Conservation (phyloP, 2,888 invertebrate genomes). For the Criorhina ranunculi region DNA sequence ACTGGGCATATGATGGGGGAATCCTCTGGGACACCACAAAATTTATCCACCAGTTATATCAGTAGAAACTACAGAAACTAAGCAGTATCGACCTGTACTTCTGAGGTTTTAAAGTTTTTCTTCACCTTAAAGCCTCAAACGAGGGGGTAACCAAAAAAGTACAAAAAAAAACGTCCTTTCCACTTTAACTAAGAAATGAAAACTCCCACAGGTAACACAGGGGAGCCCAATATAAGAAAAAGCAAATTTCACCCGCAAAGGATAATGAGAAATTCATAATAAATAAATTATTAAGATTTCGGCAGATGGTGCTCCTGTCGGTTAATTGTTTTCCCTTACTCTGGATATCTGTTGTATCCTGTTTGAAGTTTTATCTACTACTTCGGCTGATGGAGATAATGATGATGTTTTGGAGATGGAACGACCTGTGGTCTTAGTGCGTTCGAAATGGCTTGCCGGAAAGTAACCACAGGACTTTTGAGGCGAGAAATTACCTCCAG, state of each 20-base stretch:
- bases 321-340: slow-evolving; percentile 71
- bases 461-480: slow-evolving; percentile 70
- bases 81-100: slow-evolving; percentile 63
- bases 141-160: neutral
- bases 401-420: slow-evolving; percentile 61
- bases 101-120: slow-evolving; percentile 10
- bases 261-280: slow-evolving; percentile 77
- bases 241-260: slow-evolving; percentile 63
- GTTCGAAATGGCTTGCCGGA: slow-evolving; percentile 62
- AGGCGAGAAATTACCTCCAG: slow-evolving; percentile 66
- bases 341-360: slow-evolving; percentile 44
- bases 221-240: slow-evolving; percentile 33
- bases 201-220: slow-evolving; percentile 9
- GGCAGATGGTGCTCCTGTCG: slow-evolving; percentile 75
- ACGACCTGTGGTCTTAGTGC: slow-evolving; percentile 56
- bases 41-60: slow-evolving; percentile 19
- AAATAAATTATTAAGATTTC: slow-evolving; percentile 77
- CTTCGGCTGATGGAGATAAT: slow-evolving; percentile 68
- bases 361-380: slow-evolving; percentile 64
- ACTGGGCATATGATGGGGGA: slow-evolving; percentile 1
- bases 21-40: slow-evolving; percentile 8
- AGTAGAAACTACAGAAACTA: slow-evolving; percentile 6
- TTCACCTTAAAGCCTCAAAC: slow-evolving; percentile 10
- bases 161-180: slow-evolving; percentile 34
- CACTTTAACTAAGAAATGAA: slow-evolving; percentile 46